phyloP scores from a whole-genome alignment of 2,797 vertebrate genomes.

The Knipowitschia caucasica region DNA sequence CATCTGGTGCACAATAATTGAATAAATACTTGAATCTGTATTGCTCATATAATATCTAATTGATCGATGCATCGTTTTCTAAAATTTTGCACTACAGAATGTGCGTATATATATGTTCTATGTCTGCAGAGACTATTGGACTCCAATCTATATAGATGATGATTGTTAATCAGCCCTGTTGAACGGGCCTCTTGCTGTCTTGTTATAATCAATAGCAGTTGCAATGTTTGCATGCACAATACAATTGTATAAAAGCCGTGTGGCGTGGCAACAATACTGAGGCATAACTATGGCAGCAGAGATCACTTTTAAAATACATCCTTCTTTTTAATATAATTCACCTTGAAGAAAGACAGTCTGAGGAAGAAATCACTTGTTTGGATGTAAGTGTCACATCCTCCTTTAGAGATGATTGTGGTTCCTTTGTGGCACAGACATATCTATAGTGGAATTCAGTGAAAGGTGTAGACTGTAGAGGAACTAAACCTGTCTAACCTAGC shows the following conservation, averaged over 20 bases:
- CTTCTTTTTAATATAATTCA: neutral
- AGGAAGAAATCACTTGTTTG: neutral
- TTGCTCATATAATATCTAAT: no score
- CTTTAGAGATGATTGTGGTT: neutral
- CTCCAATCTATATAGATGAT: conserved; percentile 15
- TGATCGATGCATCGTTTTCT: no score
- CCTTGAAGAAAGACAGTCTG: neutral
- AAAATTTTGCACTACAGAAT: no score
- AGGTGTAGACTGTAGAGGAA: no score
- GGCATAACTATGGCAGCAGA: neutral
- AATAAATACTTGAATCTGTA: no score
- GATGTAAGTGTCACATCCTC: neutral
- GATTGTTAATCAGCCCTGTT: conserved; percentile 16
- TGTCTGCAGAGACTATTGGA: neutral
- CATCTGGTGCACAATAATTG: no score
- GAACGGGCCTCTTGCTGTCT: conserved; percentile 3
- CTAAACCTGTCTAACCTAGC: no score
- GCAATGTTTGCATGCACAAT: conserved; percentile 15
- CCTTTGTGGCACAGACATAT: neutral
- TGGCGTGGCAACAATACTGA: neutral
- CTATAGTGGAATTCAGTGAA: neutral
- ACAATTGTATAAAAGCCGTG: neutral
- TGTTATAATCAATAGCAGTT: conserved; percentile 20
- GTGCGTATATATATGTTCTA: conserved; percentile 4
- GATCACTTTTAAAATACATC: neutral